phyloP scores from a whole-genome alignment of 2,888 invertebrate genomes.

The Amblyteles armatorius region DNA sequence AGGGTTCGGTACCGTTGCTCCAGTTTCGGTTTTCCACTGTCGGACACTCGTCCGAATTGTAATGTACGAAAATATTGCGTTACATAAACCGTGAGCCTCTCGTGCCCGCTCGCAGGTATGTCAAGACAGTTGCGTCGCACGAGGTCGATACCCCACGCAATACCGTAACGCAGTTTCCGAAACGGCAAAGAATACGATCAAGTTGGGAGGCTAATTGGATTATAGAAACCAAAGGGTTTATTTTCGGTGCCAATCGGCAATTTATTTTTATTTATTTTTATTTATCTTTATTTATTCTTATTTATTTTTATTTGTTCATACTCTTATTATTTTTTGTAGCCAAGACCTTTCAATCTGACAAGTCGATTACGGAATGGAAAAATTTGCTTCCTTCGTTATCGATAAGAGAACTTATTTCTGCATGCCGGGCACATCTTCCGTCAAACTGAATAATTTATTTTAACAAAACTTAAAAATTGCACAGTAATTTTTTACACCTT shows the following conservation, averaged over 20 bases:
- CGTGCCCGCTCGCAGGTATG: constrained; percentile 19
- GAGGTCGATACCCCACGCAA: constrained; percentile 17
- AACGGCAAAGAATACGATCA: neutral
- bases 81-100: constrained; percentile 13
- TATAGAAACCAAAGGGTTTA: neutral
- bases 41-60: constrained; percentile 63
- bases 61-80: constrained; percentile 59
- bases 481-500: neutral
- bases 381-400: no score
- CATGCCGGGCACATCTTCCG: no score
- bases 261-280: neutral
- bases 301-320: no score
- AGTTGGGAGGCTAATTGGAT: neutral
- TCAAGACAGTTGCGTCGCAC: neutral
- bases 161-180: constrained; percentile 41
- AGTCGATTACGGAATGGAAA: no score
- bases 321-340: no score
- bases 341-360: no score
- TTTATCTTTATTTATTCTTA: no score
- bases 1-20: constrained; percentile 73
- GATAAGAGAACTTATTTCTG: no score
- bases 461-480: no score
- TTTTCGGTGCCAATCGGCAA: neutral
- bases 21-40: constrained; percentile 73
- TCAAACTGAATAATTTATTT: no score